A percentile compares a stretch with the other conserved stretches of the same genome.
Conservation (phyloP, 2,113 vertebrate species). For the Cromileptes altivelis region DNA sequence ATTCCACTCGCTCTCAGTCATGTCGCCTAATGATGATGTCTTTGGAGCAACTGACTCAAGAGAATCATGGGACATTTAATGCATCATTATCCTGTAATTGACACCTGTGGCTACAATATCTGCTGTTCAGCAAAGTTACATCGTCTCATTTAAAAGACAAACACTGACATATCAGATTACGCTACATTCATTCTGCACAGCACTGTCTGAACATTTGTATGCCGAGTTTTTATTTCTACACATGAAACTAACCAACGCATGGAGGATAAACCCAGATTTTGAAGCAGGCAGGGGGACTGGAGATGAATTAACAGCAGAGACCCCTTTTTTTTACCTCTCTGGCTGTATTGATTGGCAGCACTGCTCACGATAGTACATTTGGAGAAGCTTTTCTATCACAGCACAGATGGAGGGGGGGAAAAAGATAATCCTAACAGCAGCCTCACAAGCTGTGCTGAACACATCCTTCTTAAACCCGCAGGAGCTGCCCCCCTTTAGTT, state of each 20-base stretch:
- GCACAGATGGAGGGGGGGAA: slow-evolving; percentile 54
- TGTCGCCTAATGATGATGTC: background rate
- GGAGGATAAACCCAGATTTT: slow-evolving; percentile 53
- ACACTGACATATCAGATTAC: background rate
- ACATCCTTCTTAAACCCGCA: slow-evolving; percentile 74
- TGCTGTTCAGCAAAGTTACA: background rate
- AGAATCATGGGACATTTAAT: background rate
- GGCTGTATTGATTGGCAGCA: slow-evolving; percentile 78
- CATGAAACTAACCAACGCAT: slow-evolving; percentile 30
- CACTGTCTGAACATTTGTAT: background rate
- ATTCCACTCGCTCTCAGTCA: background rate
- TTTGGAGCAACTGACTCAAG: background rate
- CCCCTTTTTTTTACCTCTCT: slow-evolving; percentile 52
- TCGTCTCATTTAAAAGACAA: background rate
- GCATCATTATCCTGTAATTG: background rate
- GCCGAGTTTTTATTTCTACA: slow-evolving; percentile 9
- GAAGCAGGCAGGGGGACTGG: slow-evolving; percentile 46
- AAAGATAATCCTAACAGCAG: slow-evolving; percentile 75
- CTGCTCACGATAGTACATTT: slow-evolving; percentile 69
- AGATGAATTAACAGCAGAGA: slow-evolving; percentile 49
- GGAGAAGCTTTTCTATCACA: slow-evolving; percentile 75
- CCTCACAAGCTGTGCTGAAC: slow-evolving; percentile 76
- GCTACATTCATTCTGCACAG: background rate
- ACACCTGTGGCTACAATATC: background rate
- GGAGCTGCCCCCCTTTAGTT: slow-evolving; percentile 66